These are phyloP conservation scores for Thaumetopoea pityocampa DNA, from an alignment of 1,140 invertebrate species.

Conservation along the genomic window DNA sequence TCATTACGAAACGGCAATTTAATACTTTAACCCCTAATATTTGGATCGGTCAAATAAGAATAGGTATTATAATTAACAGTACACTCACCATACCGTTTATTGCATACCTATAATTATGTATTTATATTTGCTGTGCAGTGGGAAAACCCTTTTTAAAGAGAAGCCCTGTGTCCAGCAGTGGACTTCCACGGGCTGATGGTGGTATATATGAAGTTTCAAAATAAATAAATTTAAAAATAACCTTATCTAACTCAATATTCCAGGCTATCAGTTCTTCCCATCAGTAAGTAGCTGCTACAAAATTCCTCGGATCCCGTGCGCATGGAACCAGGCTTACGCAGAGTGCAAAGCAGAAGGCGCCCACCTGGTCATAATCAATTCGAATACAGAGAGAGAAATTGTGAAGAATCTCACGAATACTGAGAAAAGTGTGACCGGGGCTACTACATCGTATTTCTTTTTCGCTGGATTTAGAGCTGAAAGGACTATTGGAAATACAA, in stretches of 20 bases:
- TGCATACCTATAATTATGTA: no score
- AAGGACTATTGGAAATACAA: conserved; percentile 11
- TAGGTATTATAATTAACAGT: no score
- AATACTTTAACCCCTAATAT: no score
- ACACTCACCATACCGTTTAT: no score
- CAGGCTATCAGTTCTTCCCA: conserved; percentile 37
- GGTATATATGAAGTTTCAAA: no score
- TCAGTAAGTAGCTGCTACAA: conserved; percentile 48
- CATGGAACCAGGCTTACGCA: conserved; percentile 47
- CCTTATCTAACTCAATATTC: conserved; percentile 10
- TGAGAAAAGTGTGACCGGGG: background rate
- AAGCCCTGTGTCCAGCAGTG: no score
- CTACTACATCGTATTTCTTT: conserved; percentile 26
- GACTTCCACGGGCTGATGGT: no score
- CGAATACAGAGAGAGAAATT: conserved; percentile 31
- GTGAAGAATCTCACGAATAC: conserved; percentile 26
- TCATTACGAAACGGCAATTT: no score
- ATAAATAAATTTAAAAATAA: no score
- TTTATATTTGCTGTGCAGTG: no score
- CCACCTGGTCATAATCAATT: conserved; percentile 55
- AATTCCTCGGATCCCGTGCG: conserved; percentile 24
- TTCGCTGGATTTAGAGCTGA: conserved; percentile 39
- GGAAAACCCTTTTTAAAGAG: no score
- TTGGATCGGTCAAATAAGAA: no score
- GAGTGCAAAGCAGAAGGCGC: conserved; percentile 41